Evolutionary conservation across 2,888 invertebrate species (phyloP).

Genomic region (Brachyopa scutellaris): DNA sequence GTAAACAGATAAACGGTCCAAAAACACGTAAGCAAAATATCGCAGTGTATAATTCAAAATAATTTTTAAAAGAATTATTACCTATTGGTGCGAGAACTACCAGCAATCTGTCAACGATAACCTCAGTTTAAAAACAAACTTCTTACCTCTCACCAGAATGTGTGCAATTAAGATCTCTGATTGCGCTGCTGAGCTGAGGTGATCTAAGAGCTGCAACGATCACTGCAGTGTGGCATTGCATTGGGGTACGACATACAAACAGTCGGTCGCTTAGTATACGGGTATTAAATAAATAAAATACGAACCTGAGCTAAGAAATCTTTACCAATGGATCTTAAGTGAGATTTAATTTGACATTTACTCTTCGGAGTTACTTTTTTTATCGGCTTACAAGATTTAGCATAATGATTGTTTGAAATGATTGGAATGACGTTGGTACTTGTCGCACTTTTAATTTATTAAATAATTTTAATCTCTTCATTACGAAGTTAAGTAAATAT

Average conservation of each 20-base stretch:
- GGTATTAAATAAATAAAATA: neutral
- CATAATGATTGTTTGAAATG: no score
- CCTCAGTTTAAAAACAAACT: neutral
- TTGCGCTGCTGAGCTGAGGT: neutral
- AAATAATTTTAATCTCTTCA: no score
- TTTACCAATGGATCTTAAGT: no score
- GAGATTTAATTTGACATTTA: no score
- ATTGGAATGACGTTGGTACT: no score
- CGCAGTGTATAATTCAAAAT: neutral
- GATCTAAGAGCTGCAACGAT: constrained; percentile 2
- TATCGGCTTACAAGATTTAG: no score
- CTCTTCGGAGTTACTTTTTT: no score
- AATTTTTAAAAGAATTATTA: neutral
- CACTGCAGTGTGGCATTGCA: neutral
- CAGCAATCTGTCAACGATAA: neutral
- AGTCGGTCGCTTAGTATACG: no score
- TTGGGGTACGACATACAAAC: neutral
- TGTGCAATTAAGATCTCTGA: constrained; percentile 18
- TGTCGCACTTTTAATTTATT: no score
- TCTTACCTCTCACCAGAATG: neutral
- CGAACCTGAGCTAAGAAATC: neutral
- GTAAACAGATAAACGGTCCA: no score
- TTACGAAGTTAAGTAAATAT: no score
- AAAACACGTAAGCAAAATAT: no score
- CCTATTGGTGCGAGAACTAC: neutral